A percentile compares a stretch with the other conserved stretches of the same genome.
These are phyloP conservation scores for Cosmia trapezina DNA, from an alignment of 2,888 invertebrate genomes.

Conservation along the genomic window DNA sequence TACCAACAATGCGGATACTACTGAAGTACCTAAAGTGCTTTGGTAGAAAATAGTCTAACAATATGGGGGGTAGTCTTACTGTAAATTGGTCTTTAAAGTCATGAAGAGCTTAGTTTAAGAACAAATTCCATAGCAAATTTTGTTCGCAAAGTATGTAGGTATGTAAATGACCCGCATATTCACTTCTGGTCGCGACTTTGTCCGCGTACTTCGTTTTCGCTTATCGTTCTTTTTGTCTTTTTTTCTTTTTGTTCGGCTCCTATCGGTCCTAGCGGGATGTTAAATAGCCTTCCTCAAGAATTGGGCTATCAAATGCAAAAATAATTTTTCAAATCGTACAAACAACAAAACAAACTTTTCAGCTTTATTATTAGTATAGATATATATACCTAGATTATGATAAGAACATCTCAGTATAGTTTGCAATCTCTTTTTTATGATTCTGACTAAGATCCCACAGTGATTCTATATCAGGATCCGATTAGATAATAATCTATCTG, in stretches of 20 bases:
- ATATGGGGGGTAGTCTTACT: background rate
- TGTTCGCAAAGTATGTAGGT: background rate
- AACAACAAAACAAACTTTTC: too few relatives aligned
- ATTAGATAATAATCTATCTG: constrained; percentile 17
- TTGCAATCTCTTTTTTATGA: background rate
- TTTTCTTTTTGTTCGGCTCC: too few relatives aligned
- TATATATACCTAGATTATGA: background rate
- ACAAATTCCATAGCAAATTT: background rate
- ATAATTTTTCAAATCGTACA: too few relatives aligned
- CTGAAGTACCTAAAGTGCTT: too few relatives aligned
- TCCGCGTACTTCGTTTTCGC: too few relatives aligned
- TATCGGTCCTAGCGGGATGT: too few relatives aligned
- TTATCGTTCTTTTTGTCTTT: too few relatives aligned
- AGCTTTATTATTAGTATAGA: too few relatives aligned
- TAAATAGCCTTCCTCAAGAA: too few relatives aligned
- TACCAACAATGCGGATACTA: background rate
- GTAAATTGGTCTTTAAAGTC: background rate
- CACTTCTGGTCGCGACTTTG: too few relatives aligned
- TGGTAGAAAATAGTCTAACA: background rate
- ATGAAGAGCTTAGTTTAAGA: background rate
- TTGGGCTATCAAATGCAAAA: too few relatives aligned
- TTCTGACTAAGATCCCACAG: constrained; percentile 1
- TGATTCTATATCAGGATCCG: constrained; percentile 10
- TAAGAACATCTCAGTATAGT: background rate
- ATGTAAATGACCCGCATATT: background rate